Evolutionary conservation across 2,888 invertebrate genomes (phyloP), one percentile per base, ranked within the genome.

Genomic region (Ichneumoninae sp.): DNA sequence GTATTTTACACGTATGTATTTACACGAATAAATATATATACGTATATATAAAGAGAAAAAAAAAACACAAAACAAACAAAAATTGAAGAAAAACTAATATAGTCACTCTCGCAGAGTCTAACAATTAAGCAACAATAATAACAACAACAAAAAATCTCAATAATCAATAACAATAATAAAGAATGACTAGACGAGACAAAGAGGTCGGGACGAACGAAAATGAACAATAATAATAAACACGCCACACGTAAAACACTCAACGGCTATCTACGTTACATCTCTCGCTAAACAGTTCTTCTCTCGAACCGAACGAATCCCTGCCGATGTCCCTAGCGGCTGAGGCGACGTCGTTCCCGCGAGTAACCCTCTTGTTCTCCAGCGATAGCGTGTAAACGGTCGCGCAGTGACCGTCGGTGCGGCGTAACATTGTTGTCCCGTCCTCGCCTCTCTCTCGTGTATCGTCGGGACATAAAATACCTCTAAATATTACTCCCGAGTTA

Each of bases 221-320:
- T 1, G 5, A 57, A 26, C 57, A 50, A 33, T 19, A 22, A 33
- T n/a, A 71, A 70, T 30, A 66, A 26, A 66, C 75, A 75, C 75
- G 76, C 40, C 69, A 62, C 62, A 76, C 62, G 50, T 62, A 50
- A 79, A 77, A 85, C 85, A 85, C 84, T 87, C 86, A 87, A 86
- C 86, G 87, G 85, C 83, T 82, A 86, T 87, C 86, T 87, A 87
- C 85, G 82, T 87, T 86, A 85, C 85, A 86, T 86, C 86, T 87
- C 87, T 86, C 84, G 84, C 83, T 86, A 86, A 86, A 86, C 74
- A 82, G 83, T 81, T 84, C 79, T 82, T 86, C 86, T 86, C 86
- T 87, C 86, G 86, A 83, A 82, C 84, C 85, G 82, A 86, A 86
- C 86, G 83, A 78, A 84, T 86, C 84, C 83, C 62, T 54, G 78